Conservation (phyloP, 2,113 vertebrate species). For the Tenrec ecaudatus region DNA sequence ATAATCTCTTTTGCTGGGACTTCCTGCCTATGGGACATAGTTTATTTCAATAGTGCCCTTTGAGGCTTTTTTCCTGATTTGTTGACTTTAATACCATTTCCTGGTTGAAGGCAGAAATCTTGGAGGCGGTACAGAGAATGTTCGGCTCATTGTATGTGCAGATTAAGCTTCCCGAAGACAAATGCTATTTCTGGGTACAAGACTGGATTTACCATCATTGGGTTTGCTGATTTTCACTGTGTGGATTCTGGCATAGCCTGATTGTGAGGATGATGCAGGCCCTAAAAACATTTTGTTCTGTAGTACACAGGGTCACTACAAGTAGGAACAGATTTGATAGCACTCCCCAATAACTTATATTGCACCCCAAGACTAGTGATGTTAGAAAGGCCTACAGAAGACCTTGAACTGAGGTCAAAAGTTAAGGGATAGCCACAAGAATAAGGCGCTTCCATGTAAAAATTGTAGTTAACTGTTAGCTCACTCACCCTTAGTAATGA, state of each 20-base stretch:
- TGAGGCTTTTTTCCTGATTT: conserved; percentile 28
- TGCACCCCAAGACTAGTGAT: too few species aligned
- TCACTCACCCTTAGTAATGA: too few species aligned
- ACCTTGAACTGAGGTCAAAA: too few species aligned
- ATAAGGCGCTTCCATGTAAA: too few species aligned
- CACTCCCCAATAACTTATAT: too few species aligned
- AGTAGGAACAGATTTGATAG: too few species aligned
- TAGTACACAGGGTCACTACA: too few species aligned
- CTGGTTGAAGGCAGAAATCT: conserved; percentile 24
- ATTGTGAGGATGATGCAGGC: too few species aligned
- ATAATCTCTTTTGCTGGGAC: conserved; percentile 63
- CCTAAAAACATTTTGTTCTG: too few species aligned
- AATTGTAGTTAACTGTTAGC: too few species aligned
- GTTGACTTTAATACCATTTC: conserved; percentile 38
- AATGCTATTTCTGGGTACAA: conserved; percentile 48
- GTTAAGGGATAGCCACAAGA: too few species aligned
- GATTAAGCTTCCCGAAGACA: conserved; percentile 21
- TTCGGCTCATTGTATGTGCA: background rate
- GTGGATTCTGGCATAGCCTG: conserved; percentile 3
- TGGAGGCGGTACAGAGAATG: background rate
- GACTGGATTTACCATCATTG: conserved; percentile 2
- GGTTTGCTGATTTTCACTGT: conserved; percentile 58
- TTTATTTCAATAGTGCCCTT: conserved; percentile 36
- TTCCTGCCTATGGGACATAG: conserved; percentile 52
- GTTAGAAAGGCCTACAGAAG: too few species aligned